These are phyloP conservation scores for Gambusia holbrooki DNA, from an alignment of 2,113 vertebrate species.

Conservation along the genomic window DNA sequence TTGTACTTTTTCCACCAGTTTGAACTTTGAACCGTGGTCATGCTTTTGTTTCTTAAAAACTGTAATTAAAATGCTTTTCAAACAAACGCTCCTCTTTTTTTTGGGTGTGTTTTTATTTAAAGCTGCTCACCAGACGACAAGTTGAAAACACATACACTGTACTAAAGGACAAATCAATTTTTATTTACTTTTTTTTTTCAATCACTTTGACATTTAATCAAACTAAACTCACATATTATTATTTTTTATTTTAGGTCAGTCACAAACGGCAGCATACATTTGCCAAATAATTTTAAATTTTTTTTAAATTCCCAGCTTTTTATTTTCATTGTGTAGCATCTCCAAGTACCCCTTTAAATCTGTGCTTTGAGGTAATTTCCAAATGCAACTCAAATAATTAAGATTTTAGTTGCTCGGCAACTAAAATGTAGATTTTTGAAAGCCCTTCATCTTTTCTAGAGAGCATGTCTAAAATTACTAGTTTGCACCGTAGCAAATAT, in stretches of 20 bases:
- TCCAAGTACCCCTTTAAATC: slow-evolving; percentile 18
- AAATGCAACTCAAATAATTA: not conserved
- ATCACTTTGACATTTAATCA: no score
- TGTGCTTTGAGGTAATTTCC: not conserved
- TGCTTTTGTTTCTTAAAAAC: slow-evolving; percentile 38
- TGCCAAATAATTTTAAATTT: no score
- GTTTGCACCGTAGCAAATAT: no score
- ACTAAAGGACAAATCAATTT: no score
- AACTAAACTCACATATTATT: no score
- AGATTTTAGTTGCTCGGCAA: not conserved
- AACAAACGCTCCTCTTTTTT: not conserved
- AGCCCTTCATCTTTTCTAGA: not conserved
- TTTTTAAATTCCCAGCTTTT: no score
- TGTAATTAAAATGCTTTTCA: slow-evolving; percentile 55
- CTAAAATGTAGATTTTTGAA: not conserved
- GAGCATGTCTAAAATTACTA: no score
- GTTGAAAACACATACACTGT: no score
- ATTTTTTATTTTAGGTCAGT: no score
- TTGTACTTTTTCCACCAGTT: slow-evolving; percentile 6
- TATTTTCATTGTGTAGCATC: no score
- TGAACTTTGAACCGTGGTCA: slow-evolving; percentile 21
- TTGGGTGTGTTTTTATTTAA: not conserved
- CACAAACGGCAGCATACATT: no score
- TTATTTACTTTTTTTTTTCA: no score
- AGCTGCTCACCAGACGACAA: not conserved